Percentiles rank a stretch among this genome's conserved stretches.
phyloP scores from a whole-genome alignment of 2,113 vertebrate genomes.

The Rallus limicola region DNA sequence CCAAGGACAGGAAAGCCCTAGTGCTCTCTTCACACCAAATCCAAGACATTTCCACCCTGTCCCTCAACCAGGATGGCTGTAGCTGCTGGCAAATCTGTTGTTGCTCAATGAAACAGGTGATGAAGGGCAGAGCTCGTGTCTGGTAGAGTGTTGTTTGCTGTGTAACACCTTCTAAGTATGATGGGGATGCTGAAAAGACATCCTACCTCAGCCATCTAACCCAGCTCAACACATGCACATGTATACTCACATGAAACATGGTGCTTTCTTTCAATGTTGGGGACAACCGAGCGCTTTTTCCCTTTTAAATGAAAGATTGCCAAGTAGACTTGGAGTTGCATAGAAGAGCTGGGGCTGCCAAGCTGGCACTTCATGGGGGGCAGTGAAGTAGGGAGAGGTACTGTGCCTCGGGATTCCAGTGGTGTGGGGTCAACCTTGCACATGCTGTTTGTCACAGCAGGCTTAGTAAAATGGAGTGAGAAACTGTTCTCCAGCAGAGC shows the following conservation, averaged over 20 bases:
- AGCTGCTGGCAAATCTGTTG: not conserved
- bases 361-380: not conserved
- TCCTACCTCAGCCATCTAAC: not conserved
- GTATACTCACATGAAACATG: not conserved
- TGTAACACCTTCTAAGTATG: not conserved
- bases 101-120: not conserved
- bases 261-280: not conserved
- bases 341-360: not conserved
- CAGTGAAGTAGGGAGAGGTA: not conserved
- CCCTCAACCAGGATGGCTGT: not conserved
- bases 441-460: rapidly evolving
- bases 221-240: not conserved
- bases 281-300: not conserved
- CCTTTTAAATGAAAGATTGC: not conserved
- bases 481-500: not conserved
- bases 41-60: not conserved
- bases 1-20: not conserved
- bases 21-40: not conserved
- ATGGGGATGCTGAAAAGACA: not conserved
- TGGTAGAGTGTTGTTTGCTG: not conserved
- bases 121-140: not conserved
- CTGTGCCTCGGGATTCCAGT: not conserved
- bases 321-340: not conserved
- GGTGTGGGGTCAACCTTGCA: not conserved
- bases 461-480: not conserved